phyloP scores from a whole-genome alignment of 1,140 invertebrate species.

The Lysiphlebus fabarum region DNA sequence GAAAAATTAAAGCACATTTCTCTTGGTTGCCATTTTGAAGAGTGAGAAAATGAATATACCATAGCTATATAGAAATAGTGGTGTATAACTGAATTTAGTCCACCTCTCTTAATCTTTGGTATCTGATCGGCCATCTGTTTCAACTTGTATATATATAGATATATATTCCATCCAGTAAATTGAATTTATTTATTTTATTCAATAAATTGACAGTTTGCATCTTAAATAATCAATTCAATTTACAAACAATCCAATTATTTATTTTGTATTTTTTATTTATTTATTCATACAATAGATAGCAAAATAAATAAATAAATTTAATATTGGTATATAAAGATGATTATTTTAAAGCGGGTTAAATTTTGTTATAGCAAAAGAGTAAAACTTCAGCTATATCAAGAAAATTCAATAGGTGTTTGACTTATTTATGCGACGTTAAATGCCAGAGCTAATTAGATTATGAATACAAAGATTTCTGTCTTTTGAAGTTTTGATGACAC shows the following conservation, averaged over 20 bases:
- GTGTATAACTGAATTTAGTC: slow-evolving; percentile 4
- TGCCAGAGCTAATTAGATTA: slow-evolving; percentile 43
- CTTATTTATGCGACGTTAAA: slow-evolving; percentile 45
- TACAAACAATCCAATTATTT: too few relatives aligned
- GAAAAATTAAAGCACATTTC: slow-evolving; percentile 59
- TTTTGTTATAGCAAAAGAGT: not conserved
- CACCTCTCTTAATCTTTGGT: slow-evolving; percentile 52
- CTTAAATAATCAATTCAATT: slow-evolving; percentile 4
- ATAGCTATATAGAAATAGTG: too few relatives aligned
- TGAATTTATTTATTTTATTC: slow-evolving; percentile 25
- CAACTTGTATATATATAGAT: too few relatives aligned
- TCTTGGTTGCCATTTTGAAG: slow-evolving; percentile 34
- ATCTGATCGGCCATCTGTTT: slow-evolving; percentile 57
- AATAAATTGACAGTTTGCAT: slow-evolving; percentile 22
- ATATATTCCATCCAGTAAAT: slow-evolving; percentile 19
- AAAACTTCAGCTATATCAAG: too few relatives aligned
- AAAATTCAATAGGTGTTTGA: slow-evolving; percentile 44
- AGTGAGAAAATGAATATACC: slow-evolving; percentile 5
- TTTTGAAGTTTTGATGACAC: slow-evolving; percentile 22
- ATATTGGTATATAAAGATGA: too few relatives aligned
- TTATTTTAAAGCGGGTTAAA: too few relatives aligned
- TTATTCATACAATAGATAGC: not conserved
- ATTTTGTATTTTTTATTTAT: too few relatives aligned
- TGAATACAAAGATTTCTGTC: slow-evolving; percentile 34
- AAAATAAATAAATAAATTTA: not conserved